phyloP scores from a whole-genome alignment of 2,797 vertebrate species.

The Pseudotriccus pelzelni region DNA sequence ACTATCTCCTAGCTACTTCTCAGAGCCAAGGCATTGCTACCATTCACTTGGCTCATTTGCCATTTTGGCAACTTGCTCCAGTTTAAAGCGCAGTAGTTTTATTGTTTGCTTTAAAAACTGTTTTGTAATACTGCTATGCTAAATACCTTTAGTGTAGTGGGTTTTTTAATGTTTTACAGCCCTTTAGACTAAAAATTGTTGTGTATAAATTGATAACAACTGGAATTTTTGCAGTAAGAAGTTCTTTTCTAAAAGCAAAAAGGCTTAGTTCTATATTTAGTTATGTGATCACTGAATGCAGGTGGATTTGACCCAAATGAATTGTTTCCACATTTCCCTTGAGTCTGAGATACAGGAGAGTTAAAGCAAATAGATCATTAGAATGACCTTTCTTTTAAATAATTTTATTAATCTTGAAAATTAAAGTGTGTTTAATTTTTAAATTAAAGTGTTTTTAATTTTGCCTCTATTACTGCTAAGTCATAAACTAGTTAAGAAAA shows the following conservation, averaged over 20 bases:
- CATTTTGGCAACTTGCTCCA: neutral
- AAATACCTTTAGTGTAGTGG: neutral
- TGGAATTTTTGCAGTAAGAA: neutral
- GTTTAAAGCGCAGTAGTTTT: constrained; percentile 4
- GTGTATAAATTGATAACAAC: neutral
- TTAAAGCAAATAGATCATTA: neutral
- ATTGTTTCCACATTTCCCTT: constrained; percentile 31
- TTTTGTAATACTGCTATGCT: neutral
- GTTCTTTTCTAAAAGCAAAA: neutral
- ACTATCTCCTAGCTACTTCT: neutral
- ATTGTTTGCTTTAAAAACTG: neutral
- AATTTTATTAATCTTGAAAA: neutral
- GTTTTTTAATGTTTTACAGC: neutral
- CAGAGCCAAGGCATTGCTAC: neutral
- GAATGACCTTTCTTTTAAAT: neutral
- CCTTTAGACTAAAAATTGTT: neutral
- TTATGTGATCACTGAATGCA: neutral
- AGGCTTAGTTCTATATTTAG: neutral
- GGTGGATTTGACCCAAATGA: neutral
- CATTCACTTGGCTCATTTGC: neutral
- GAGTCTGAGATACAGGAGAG: neutral
- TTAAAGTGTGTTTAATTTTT: neutral
- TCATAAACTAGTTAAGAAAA: neutral
- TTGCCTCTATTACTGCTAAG: neutral
- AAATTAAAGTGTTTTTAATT: neutral